Percentiles rank a stretch among this genome's conserved stretches.
Conservation (phyloP, 2,888 invertebrate genomes). For the Embidobia sp. region DNA sequence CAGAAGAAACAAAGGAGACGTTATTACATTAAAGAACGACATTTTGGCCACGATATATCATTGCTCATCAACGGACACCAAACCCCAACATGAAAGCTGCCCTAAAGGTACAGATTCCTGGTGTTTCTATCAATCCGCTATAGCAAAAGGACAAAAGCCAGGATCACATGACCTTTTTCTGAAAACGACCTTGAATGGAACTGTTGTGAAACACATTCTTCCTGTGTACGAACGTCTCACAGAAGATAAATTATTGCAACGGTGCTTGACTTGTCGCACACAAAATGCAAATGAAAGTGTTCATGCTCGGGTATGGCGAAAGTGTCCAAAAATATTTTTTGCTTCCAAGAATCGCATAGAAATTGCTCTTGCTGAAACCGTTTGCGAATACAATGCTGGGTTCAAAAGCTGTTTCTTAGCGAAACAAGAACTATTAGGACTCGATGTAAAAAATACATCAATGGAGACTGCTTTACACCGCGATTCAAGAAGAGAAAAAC, state of each 20-base stretch:
- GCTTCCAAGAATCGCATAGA: slow-evolving; percentile 19
- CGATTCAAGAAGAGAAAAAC: slow-evolving; percentile 3
- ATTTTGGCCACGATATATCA: slow-evolving; percentile 13
- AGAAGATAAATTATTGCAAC: slow-evolving; percentile 11
- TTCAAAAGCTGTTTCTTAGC: neutral
- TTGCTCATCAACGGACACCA: slow-evolving; percentile 20
- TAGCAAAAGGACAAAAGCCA: slow-evolving; percentile 3
- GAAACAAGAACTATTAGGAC: slow-evolving; percentile 11
- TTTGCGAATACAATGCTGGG: slow-evolving; percentile 25
- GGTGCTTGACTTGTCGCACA: slow-evolving; percentile 25
- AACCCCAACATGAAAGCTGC: slow-evolving; percentile 1
- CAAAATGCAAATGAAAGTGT: slow-evolving; percentile 25
- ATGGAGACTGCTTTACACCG: neutral
- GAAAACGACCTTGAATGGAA: slow-evolving; percentile 16
- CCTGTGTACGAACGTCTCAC: slow-evolving; percentile 43
- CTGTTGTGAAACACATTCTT: slow-evolving; percentile 29
- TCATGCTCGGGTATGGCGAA: slow-evolving; percentile 24
- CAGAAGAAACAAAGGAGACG: neutral
- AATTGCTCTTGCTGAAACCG: slow-evolving; percentile 29
- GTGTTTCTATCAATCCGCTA: slow-evolving; percentile 26
- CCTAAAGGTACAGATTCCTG: slow-evolving; percentile 9
- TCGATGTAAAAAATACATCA: neutral
- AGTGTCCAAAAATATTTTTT: slow-evolving; percentile 24
- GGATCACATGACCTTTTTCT: slow-evolving; percentile 23
- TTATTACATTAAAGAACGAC: neutral